A percentile compares a stretch with the other conserved stretches of the same genome.
These are phyloP conservation scores for Plumapathes pennacea DNA, from an alignment of 92 coral and sea anemone species.

Conservation along the genomic window DNA sequence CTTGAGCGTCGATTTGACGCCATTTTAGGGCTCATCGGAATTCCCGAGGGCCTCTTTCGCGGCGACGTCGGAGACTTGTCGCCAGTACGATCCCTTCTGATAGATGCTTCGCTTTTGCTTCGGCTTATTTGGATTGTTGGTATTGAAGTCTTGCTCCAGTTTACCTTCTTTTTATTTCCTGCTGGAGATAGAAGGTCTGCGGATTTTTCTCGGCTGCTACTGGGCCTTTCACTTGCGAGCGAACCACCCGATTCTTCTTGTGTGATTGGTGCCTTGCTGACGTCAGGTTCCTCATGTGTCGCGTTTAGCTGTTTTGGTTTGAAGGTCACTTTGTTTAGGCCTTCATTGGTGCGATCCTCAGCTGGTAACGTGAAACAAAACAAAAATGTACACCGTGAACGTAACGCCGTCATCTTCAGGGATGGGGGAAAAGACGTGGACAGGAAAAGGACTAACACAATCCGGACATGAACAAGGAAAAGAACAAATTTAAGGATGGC, in stretches of 20 bases:
- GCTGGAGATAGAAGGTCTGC: constrained; percentile 60
- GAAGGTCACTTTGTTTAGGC: constrained; percentile 63
- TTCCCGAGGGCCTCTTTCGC: too few relatives aligned
- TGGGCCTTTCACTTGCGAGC: constrained; percentile 34
- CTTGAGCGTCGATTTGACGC: too few relatives aligned
- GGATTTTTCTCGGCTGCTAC: constrained; percentile 75
- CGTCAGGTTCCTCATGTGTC: constrained; percentile 77
- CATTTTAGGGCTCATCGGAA: constrained; percentile 26
- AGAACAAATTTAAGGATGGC: too few relatives aligned
- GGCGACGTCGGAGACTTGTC: too few relatives aligned
- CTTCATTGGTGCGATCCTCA: constrained; percentile 88
- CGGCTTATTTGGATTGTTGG: too few relatives aligned
- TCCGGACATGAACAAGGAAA: too few relatives aligned
- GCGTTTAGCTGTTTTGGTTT: constrained; percentile 64
- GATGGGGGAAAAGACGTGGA: too few relatives aligned
- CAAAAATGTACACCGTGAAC: not conserved
- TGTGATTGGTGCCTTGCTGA: constrained; percentile 54
- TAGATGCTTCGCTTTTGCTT: constrained; percentile 50
- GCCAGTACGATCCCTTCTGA: too few relatives aligned
- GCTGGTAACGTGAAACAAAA: constrained; percentile 37
- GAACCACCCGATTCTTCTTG: constrained; percentile 61
- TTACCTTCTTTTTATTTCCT: constrained; percentile 17
- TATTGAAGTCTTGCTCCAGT: too few relatives aligned
- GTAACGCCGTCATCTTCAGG: too few relatives aligned
- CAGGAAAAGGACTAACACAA: too few relatives aligned